Evolutionary conservation across 2,888 invertebrate genomes (phyloP).

Genomic region (Scaptomyza reducta): DNA sequence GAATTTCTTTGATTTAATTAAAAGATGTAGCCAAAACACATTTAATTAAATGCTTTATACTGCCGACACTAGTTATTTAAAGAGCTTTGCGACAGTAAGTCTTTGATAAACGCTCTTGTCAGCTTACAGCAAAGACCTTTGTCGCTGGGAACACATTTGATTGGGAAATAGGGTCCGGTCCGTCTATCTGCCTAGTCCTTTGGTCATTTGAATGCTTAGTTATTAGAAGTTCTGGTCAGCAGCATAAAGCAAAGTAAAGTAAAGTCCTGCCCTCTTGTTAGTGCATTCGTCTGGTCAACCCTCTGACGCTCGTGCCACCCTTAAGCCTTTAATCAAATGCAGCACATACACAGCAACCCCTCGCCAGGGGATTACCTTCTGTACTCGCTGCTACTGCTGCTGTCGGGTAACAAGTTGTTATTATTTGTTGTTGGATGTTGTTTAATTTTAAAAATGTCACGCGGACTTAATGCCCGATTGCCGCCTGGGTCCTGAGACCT

Average conservation of each 20-base stretch:
- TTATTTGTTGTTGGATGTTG: slow-evolving; percentile 62
- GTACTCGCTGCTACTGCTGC: slow-evolving; percentile 1
- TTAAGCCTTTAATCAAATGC: slow-evolving; percentile 70
- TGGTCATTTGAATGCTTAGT: slow-evolving; percentile 27
- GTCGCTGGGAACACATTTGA: neutral
- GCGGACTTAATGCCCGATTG: slow-evolving; percentile 54
- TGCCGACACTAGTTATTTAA: neutral
- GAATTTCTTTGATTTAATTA: neutral
- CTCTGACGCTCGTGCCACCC: slow-evolving; percentile 58
- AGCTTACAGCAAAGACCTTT: neutral
- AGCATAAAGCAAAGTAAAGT: slow-evolving; percentile 7
- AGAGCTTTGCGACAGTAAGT: neutral
- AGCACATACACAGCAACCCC: slow-evolving; percentile 43
- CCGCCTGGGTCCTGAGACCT: neutral
- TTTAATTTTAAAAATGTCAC: slow-evolving; percentile 73
- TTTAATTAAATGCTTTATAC: neutral
- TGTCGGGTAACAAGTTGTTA: slow-evolving; percentile 64
- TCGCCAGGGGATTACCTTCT: slow-evolving; percentile 34
- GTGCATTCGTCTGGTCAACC: slow-evolving; percentile 40
- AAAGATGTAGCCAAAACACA: neutral
- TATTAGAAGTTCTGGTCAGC: slow-evolving; percentile 38
- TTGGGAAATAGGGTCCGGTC: slow-evolving; percentile 1
- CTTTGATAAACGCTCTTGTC: neutral
- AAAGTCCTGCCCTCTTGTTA: slow-evolving; percentile 12
- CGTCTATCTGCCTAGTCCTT: slow-evolving; percentile 1